A percentile compares a stretch with the other conserved stretches of the same genome.
Conservation (phyloP, 2,888 invertebrate species). For the Rhogogaster chlorosoma region DNA sequence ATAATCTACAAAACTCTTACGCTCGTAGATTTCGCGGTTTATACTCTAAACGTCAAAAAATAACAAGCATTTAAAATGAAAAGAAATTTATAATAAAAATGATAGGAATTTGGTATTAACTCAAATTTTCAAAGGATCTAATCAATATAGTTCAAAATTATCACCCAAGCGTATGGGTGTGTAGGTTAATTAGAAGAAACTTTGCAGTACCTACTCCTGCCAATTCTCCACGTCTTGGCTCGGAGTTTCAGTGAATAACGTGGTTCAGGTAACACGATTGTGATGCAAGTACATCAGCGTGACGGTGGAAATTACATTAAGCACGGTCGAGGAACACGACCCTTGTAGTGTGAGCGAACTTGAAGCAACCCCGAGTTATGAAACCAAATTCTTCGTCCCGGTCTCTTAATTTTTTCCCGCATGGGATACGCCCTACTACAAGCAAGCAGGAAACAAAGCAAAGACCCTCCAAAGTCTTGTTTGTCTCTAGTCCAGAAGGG, state of each 20-base stretch:
- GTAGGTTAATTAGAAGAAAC: background rate
- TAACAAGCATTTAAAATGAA: background rate
- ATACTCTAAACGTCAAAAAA: background rate
- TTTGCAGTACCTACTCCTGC: background rate
- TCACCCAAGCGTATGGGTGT: background rate
- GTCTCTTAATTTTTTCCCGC: background rate
- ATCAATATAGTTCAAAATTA: background rate
- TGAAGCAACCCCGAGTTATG: constrained; percentile 26
- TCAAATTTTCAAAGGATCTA: background rate
- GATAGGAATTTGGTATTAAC: background rate
- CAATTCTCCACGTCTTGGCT: background rate
- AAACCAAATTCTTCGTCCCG: constrained; percentile 19
- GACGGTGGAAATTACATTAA: constrained; percentile 32
- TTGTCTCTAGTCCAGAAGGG: background rate
- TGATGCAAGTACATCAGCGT: constrained; percentile 32
- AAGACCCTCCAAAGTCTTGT: background rate
- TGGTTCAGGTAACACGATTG: constrained; percentile 21
- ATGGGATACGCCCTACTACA: background rate
- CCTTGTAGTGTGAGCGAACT: constrained; percentile 28
- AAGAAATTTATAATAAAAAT: background rate
- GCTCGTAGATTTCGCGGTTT: background rate
- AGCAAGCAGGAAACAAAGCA: background rate
- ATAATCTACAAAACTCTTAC: background rate
- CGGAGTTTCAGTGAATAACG: constrained; percentile 23
- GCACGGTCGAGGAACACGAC: constrained; percentile 7